Evolutionary conservation across 1,140 invertebrate species (phyloP).

Genomic region (Temnothorax longispinosus): DNA sequence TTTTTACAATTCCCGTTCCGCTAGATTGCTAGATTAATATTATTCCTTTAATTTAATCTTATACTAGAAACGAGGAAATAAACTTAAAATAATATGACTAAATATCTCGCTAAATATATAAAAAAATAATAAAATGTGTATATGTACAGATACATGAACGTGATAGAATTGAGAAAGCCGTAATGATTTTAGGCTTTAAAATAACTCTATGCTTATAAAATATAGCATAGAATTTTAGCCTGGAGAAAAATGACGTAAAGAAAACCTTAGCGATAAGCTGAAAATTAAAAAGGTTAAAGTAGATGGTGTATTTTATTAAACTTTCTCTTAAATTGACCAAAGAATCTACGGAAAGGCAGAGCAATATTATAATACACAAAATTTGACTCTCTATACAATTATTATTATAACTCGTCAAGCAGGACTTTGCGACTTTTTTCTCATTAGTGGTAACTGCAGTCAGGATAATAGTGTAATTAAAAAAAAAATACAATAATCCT

Average conservation of each 20-base stretch:
- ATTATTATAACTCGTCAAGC: not conserved
- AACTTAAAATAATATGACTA: not conserved
- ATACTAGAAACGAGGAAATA: not conserved
- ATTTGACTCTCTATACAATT: not conserved
- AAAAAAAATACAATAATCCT: constrained; percentile 1
- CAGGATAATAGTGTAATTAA: not conserved
- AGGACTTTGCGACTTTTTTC: not conserved
- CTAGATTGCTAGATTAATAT: not conserved
- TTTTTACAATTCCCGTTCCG: not conserved
- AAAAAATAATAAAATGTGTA: not conserved
- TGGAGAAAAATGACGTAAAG: not conserved
- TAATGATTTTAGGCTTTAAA: too few species aligned
- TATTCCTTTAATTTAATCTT: not conserved
- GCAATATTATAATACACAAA: not conserved
- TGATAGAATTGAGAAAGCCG: not conserved
- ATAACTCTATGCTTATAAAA: too few species aligned
- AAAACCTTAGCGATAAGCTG: not conserved
- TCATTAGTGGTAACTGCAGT: not conserved
- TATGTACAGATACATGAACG: not conserved
- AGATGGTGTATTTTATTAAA: not conserved
- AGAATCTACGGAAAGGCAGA: not conserved
- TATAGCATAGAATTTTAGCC: not conserved
- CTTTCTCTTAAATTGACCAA: not conserved
- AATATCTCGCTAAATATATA: too few species aligned
- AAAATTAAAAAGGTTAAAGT: not conserved